Base-by-base conservation (phyloP, 2,113 vertebrate genomes). In the Chunga burmeisteri region DNA sequence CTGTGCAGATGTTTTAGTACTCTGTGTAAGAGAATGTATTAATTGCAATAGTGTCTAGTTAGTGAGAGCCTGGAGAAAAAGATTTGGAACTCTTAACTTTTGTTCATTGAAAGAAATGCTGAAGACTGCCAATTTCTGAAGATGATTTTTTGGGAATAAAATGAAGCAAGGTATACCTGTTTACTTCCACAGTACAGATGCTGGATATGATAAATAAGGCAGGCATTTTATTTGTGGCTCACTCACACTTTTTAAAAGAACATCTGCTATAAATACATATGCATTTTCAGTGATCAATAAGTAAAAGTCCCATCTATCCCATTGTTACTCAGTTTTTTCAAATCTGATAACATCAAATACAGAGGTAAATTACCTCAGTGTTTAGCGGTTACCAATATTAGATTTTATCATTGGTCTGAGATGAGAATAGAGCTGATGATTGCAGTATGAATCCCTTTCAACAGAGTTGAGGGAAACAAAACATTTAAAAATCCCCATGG, bases 401-500 rank as follows among this genome's bases (percentile, higher is more conserved):
- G 52, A 32, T 56, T 17, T 30, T 49, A 46, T 56, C 52, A 52
- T 8, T 50, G 10, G 7, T 83, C 52, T 55, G 27, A 52, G 53
- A 52, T 42, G 27, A 68, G 66, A 88, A 32, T 30, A 53, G n/a
- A 59, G 22, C 20, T 79, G 32, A n/a, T 53, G 22, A 42, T 14
- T 36, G n/a, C 50, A 59, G 26, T 26, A 46, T 40, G 34, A 74
- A 68, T 65, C 36, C 21, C 15, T 52, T 62, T 46, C 38, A 58
- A 15, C 6, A 58, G 36, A 53, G 18, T 36, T 70, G 21, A n/a
- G 9, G 18, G n/a, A 68, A 70, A 53, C 29, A 81, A 78, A 85
- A n/a, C 18, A 25, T 30, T 12, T 1, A 30, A 46, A 36, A 38
- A n/a, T 6, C 5, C 2, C 5, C 2, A 9, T 13, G 11, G 13